phyloP scores from a whole-genome alignment of 23 tunicate genomes.

The Oikopleura vanhoeffeni region DNA sequence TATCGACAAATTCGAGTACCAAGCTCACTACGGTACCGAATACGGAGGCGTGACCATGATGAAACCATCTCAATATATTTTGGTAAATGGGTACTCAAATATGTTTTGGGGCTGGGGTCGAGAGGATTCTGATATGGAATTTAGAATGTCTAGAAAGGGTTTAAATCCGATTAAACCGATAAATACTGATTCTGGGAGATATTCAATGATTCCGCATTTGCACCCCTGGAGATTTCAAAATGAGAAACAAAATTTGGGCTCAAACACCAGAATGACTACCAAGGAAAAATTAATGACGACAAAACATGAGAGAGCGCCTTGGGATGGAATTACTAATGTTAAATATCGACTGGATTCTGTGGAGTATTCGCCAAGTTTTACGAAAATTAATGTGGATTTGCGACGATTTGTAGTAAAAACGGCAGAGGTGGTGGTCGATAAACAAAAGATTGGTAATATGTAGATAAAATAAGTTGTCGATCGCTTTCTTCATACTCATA shows the following conservation, averaged over 20 bases:
- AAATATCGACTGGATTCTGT: background rate
- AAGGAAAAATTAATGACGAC: background rate
- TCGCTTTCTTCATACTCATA: too few species aligned
- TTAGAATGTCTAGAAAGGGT: conserved; percentile 19
- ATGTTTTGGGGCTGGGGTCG: conserved; percentile 99
- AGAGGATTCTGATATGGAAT: conserved; percentile 86
- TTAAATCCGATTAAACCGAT: background rate
- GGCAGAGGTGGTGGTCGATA: background rate
- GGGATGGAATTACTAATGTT: background rate
- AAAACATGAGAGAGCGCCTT: background rate
- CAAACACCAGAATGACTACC: background rate
- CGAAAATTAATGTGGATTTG: background rate
- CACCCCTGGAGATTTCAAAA: background rate
- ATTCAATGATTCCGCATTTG: background rate
- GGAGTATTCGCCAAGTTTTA: background rate
- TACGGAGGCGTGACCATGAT: conserved; percentile 82
- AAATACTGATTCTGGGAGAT: background rate
- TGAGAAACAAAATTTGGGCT: background rate
- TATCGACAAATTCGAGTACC: conserved; percentile 69
- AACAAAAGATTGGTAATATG: background rate
- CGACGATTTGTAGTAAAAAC: background rate
- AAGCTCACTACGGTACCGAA: conserved; percentile 52
- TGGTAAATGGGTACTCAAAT: conserved; percentile 82
- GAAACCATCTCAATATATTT: conserved; percentile 39
- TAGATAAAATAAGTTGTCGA: too few species aligned